A percentile compares a stretch with the other conserved stretches of the same genome.
phyloP scores from a whole-genome alignment of 2,797 vertebrate species.

The Parauchenoglanis ngamensis region DNA sequence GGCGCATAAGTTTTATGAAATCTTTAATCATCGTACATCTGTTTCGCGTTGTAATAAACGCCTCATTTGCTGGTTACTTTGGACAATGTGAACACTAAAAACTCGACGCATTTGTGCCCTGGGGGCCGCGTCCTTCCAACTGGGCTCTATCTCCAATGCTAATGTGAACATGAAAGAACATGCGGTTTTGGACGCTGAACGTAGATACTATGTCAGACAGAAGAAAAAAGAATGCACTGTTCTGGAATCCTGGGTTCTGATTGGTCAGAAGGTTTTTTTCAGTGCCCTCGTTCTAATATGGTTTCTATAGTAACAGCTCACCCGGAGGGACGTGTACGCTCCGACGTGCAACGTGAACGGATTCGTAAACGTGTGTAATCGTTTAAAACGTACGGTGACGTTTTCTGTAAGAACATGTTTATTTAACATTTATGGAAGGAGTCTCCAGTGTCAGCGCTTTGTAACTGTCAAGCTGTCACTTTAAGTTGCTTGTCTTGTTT shows the following conservation, averaged over 20 bases:
- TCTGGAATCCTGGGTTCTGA: neutral
- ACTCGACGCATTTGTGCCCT: neutral
- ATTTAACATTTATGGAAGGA: neutral
- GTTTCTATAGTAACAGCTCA: neutral
- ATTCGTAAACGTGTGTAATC: neutral
- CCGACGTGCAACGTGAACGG: neutral
- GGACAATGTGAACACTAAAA: conserved; percentile 44
- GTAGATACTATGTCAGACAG: neutral
- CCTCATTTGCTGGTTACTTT: conserved; percentile 52
- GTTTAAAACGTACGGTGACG: neutral
- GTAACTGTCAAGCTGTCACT: neutral
- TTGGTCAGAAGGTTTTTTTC: neutral
- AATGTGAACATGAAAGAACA: conserved; percentile 7
- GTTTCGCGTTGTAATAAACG: conserved; percentile 56
- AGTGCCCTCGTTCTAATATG: too few relatives aligned
- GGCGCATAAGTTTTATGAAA: conserved; percentile 46
- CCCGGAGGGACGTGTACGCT: neutral
- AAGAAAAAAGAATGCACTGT: too few relatives aligned
- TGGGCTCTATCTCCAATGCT: conserved; percentile 12
- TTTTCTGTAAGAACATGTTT: neutral
- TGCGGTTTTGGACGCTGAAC: neutral
- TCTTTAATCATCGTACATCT: conserved; percentile 57
- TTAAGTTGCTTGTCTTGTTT: neutral
- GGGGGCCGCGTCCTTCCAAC: neutral
- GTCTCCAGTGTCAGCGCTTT: neutral